These are phyloP conservation scores for Rhadinocentrus ornatus DNA, from an alignment of 2,797 vertebrate genomes.

Conservation along the genomic window DNA sequence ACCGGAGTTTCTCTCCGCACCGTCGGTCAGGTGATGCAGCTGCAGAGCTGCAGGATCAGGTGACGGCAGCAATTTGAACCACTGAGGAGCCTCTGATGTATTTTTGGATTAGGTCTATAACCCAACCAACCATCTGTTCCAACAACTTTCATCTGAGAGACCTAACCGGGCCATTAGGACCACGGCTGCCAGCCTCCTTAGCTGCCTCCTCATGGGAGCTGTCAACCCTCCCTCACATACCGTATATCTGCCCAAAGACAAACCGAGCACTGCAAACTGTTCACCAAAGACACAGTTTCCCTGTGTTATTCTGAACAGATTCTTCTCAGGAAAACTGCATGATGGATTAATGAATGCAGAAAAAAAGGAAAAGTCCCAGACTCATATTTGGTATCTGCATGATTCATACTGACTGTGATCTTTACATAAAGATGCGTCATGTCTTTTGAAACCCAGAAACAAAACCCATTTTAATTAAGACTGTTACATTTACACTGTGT, in stretches of 20 bases:
- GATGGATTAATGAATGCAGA: background rate
- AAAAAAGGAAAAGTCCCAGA: no score
- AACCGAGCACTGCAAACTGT: no score
- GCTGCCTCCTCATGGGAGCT: constrained; percentile 32
- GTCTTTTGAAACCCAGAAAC: background rate
- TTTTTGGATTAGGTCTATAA: constrained; percentile 50
- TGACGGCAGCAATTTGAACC: constrained; percentile 31
- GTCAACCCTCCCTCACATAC: constrained; percentile 1
- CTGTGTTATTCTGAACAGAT: background rate
- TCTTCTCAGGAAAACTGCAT: background rate
- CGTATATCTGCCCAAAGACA: constrained; percentile 5
- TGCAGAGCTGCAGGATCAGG: constrained; percentile 34
- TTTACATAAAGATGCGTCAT: background rate
- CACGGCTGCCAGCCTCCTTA: constrained; percentile 38
- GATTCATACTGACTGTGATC: background rate
- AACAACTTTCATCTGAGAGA: constrained; percentile 44
- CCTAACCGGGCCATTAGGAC: constrained; percentile 39
- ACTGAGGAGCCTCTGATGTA: constrained; percentile 36
- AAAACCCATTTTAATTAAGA: constrained; percentile 22
- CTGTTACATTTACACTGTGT: constrained; percentile 14
- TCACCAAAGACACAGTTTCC: no score
- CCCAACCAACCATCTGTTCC: constrained; percentile 53
- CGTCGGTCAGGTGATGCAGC: background rate
- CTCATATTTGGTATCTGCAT: no score
- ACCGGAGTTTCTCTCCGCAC: constrained; percentile 18